Base-by-base conservation (phyloP, 1,140 invertebrate genomes). In the Bactericera cockerelli region DNA sequence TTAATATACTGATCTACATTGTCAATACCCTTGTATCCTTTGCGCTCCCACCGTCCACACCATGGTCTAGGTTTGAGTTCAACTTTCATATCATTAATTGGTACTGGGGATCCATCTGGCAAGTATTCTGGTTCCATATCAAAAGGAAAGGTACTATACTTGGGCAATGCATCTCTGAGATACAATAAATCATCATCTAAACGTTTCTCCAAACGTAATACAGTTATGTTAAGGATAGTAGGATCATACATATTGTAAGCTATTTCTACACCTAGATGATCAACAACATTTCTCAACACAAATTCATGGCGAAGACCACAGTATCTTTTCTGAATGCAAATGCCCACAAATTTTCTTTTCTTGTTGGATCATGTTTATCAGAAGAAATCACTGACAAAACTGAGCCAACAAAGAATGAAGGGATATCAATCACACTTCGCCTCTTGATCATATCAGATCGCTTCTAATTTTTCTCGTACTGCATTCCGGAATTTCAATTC, bases 331-430 rank as follows among this genome's bases (percentile, higher is more conserved):
- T 89, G 74, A 66, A 98, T 98, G 68, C 96, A 99, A 67, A 99
- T 96, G 2, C 97, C 95, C 57, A 99, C 84, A 79, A 99, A 99
- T 68, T 81, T 78, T 67, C 82, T 93, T 0, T 74, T 74, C 74
- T 97, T 97, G 33, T 81, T 84, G 14, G 81, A 31, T 90, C 81
- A 78, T 95, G 87, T 38, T 75, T 77, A 74, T 98, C 94, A 1
- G 91, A 83, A 59, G 86, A 81, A n/a, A 85, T 89, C 1, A 99
- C 92, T 53, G 91, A 87, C 68, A 99, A 66, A 61, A 98, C 84
- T 21, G 87, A 90, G 53, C 87, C 94, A 68, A 97, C 93, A 77
- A 97, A 98, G 76, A 98, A 98, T 71, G 97, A 93, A 2, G 96
- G 96, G 63, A 99, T 88, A 68, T 88, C 82, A 59, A 99, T 77